These are phyloP conservation scores for Drosophila melanosoma DNA, from an alignment of 2,888 invertebrate genomes.

Conservation along the genomic window DNA sequence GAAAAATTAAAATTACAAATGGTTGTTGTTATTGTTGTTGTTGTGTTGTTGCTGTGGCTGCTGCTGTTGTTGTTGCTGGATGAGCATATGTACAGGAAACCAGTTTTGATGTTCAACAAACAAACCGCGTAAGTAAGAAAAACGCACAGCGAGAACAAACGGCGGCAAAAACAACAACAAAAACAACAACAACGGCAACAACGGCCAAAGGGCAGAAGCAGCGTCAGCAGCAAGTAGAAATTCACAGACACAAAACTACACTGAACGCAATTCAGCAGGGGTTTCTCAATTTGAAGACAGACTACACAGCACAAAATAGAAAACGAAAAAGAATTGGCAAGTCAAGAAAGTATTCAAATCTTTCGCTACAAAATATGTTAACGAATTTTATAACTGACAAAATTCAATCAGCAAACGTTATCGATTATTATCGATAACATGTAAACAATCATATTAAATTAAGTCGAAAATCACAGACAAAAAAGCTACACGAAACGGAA, in stretches of 20 bases:
- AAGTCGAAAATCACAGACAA: conserved; percentile 61
- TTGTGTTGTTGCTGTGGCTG: conserved; percentile 27
- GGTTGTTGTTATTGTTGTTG: conserved; percentile 60
- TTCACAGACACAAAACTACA: conserved; percentile 59
- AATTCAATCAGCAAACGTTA: not conserved
- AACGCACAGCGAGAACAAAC: conserved; percentile 68
- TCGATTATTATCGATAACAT: conserved; percentile 2
- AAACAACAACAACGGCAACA: conserved; percentile 28
- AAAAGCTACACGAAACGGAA: conserved; percentile 32
- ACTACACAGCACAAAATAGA: not conserved
- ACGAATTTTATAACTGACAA: not conserved
- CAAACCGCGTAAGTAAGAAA: conserved; percentile 67
- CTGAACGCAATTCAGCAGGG: conserved; percentile 10
- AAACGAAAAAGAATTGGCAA: not conserved
- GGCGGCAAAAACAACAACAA: conserved; percentile 42
- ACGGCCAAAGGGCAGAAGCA: conserved; percentile 58
- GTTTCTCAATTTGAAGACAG: no score
- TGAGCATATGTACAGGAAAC: conserved; percentile 81
- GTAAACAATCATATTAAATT: not conserved
- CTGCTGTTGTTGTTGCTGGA: conserved; percentile 63
- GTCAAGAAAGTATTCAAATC: not conserved
- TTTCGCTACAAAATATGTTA: not conserved
- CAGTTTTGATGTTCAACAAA: conserved; percentile 79
- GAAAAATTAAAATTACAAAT: conserved; percentile 79
- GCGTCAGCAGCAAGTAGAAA: conserved; percentile 61